Percentiles rank a stretch among this genome's conserved stretches.
Evolutionary conservation across 2,888 invertebrate genomes (phyloP).

Genomic region (Brachyptera risi): DNA sequence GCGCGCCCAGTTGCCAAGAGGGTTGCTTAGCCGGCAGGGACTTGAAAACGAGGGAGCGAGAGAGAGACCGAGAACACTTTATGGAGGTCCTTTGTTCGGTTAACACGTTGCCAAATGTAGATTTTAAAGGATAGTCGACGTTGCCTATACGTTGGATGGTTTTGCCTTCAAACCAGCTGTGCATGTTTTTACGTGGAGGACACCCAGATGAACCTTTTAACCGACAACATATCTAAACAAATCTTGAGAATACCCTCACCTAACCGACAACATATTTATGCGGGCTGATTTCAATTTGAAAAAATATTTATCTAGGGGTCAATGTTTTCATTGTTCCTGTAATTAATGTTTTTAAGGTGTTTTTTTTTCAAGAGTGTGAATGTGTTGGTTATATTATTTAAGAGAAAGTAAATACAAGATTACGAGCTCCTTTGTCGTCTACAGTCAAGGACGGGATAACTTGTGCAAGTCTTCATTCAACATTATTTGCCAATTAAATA

Average conservation of each 20-base stretch:
- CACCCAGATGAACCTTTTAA: constrained; percentile 22
- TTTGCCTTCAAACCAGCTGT: constrained; percentile 25
- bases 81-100: constrained; percentile 21
- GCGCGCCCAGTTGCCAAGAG: constrained; percentile 1
- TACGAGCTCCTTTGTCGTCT: constrained; percentile 19
- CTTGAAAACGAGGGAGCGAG: constrained; percentile 4
- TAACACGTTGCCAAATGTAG: constrained; percentile 7
- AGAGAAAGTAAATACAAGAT: constrained; percentile 10
- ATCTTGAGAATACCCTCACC: no score
- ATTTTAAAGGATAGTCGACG: constrained; percentile 6
- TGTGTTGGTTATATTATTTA: not conserved
- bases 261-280: no score
- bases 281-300: no score
- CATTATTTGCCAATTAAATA: constrained; percentile 17
- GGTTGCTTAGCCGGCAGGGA: constrained; percentile 14
- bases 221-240: no score
- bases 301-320: no score
- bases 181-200: no score
- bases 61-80: constrained; percentile 10
- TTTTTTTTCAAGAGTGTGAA: no score
- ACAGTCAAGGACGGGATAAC: not conserved
- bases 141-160: constrained; percentile 11
- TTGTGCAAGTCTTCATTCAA: constrained; percentile 15
- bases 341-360: no score
- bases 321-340: no score